These are phyloP conservation scores for Embidobia sp. DNA, from an alignment of 2,888 invertebrate genomes.

Conservation along the genomic window DNA sequence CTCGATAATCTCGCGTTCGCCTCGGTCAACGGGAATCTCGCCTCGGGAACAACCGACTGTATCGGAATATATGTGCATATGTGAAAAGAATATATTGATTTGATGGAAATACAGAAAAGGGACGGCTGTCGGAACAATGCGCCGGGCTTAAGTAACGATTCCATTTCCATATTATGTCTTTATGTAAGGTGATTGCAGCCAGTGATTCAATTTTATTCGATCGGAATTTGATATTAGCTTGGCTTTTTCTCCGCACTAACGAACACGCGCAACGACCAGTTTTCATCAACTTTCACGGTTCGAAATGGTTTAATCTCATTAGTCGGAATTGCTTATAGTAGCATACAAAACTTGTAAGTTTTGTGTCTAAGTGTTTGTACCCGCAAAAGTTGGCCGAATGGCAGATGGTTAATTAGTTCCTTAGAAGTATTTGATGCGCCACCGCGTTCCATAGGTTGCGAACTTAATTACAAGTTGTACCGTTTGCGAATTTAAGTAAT, in stretches of 20 bases:
- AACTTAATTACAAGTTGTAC: too few relatives aligned
- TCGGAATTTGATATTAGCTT: slow-evolving; percentile 24
- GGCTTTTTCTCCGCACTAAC: background rate
- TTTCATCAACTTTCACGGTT: slow-evolving; percentile 32
- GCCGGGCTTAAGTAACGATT: slow-evolving; percentile 27
- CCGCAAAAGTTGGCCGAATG: slow-evolving; percentile 38
- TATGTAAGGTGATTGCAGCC: slow-evolving; percentile 13
- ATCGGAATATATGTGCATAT: slow-evolving; percentile 52
- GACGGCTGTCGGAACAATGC: slow-evolving; percentile 18
- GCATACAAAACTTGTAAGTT: slow-evolving; percentile 41
- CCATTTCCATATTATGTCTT: slow-evolving; percentile 32
- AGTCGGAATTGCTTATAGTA: slow-evolving; percentile 36
- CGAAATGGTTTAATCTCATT: slow-evolving; percentile 51
- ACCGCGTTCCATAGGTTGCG: too few relatives aligned
- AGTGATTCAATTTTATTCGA: slow-evolving; percentile 39
- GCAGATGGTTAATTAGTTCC: slow-evolving; percentile 53
- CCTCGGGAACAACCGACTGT: slow-evolving; percentile 24
- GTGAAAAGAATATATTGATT: slow-evolving; percentile 53
- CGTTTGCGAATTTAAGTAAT: too few relatives aligned
- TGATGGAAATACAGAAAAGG: slow-evolving; percentile 36
- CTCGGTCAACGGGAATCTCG: too few relatives aligned
- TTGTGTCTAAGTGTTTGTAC: slow-evolving; percentile 25
- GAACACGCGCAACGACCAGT: slow-evolving; percentile 18
- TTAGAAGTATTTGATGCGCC: slow-evolving; percentile 22
- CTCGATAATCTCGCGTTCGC: slow-evolving; percentile 49